Base-by-base conservation (phyloP, 1,140 invertebrate species). In the Lucilia sericata region DNA sequence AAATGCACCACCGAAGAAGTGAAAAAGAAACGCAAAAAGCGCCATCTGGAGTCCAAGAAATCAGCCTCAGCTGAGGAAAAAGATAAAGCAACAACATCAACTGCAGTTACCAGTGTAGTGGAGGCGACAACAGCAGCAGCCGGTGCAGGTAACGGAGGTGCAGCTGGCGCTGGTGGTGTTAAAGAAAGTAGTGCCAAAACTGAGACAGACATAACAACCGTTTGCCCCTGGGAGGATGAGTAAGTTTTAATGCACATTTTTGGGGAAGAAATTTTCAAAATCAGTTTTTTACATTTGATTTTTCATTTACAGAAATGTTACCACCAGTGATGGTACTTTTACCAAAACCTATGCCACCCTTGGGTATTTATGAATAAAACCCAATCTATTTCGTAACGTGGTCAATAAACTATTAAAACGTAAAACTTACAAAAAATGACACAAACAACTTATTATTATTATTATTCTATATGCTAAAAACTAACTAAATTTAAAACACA, bases 171-270 rank as follows among this genome's bases (percentile, higher is more conserved):
- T 17, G 14, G 65, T 70, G 75, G 34, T 70, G 75, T 60, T 76
- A 80, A 80, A 80, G 76, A 80, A 21, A 80, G 76, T 49, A 47
- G 65, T 17, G 75, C 83, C 9, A 84, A 82, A 34, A n/a, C 74
- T 21, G 83, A 85, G 36, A 86, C 88, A 84, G 92, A 92, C 82
- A 91, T 92, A 84, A 95, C 95, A 92, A 95, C 96, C 91, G 94
- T 96, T 88, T 97, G 96, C 92, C 96, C 96, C 81, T 96, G 96
- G 96, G 96, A 96, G 93, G 96, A 97, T 91, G 95, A 96, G 96
- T 97, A 92, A 96, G 96, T 96, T 30, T 30, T 30, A 30, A 30
- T 30, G 25, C 25, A 30, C 25, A 30, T 2, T 30, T 30, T 30
- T 30, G 25, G 1, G 1, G 3, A 30, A 3, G 25, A 30, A 30